Conservation (phyloP, 92 coral and sea anemone genomes). For the Micromussa lordhowensis region DNA sequence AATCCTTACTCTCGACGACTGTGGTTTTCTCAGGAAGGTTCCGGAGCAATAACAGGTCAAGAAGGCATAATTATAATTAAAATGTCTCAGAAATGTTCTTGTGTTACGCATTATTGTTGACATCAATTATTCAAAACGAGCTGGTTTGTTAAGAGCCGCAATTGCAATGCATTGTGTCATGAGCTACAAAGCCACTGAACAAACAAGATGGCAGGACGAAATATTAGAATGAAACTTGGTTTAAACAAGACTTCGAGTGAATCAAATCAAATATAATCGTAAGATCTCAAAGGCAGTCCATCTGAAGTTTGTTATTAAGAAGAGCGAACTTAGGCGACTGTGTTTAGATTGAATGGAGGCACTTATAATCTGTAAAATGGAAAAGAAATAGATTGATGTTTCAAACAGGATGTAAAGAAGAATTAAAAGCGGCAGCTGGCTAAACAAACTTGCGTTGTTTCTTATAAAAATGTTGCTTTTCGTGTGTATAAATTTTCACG, state of each 20-base stretch:
- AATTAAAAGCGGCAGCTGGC: slow-evolving; percentile 28
- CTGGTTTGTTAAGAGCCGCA: not conserved
- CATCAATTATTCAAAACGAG: slow-evolving; percentile 3
- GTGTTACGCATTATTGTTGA: not conserved
- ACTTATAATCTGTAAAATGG: not conserved
- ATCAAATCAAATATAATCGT: not conserved
- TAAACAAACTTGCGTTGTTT: slow-evolving; percentile 31
- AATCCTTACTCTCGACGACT: not conserved
- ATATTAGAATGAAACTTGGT: slow-evolving; percentile 20
- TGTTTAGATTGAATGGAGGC: not conserved
- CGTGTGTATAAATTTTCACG: slow-evolving; percentile 9
- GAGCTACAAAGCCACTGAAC: slow-evolving; percentile 9
- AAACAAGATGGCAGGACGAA: slow-evolving; percentile 30
- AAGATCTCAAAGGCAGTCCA: not conserved
- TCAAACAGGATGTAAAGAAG: not conserved
- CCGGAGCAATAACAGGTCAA: not conserved
- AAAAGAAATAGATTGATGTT: not conserved
- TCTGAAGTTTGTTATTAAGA: not conserved
- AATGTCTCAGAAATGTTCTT: not conserved
- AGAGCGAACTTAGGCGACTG: not conserved
- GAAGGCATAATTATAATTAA: not conserved
- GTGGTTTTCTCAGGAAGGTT: not conserved
- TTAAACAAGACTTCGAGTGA: slow-evolving; percentile 5
- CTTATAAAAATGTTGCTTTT: not conserved
- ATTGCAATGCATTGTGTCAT: not conserved